Percentiles rank a stretch among this genome's conserved stretches.
Evolutionary conservation across 2,797 vertebrate genomes (phyloP).

Genomic region (Microctenopoma steveboyesi): DNA sequence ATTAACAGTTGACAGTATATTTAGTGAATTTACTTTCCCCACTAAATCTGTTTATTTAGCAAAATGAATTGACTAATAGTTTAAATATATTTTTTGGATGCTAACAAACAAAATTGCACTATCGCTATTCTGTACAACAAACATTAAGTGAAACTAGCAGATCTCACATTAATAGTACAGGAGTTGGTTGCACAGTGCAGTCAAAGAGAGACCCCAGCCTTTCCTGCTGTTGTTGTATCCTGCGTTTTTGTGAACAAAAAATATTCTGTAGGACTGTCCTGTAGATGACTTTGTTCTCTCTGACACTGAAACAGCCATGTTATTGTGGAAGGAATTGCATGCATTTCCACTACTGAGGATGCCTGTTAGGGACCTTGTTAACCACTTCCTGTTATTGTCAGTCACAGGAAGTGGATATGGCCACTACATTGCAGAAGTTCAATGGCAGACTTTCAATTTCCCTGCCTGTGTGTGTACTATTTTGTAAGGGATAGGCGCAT

Average conservation of each 20-base stretch:
- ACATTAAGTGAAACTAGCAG: too few species aligned
- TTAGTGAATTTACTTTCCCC: background rate
- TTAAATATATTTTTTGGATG: background rate
- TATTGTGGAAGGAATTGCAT: constrained; percentile 60
- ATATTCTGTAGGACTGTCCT: constrained; percentile 23
- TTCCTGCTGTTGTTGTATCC: constrained; percentile 58
- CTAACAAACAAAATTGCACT: background rate
- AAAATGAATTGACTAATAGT: background rate
- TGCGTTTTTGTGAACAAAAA: constrained; percentile 34
- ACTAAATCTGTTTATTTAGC: background rate
- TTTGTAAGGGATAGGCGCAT: constrained; percentile 22
- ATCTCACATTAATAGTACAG: background rate
- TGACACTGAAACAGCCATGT: constrained; percentile 33
- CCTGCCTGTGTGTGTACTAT: constrained; percentile 36
- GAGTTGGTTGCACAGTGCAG: constrained; percentile 3
- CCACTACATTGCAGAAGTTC: constrained; percentile 73
- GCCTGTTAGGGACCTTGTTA: constrained; percentile 72
- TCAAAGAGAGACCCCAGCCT: constrained; percentile 44
- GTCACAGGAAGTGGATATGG: constrained; percentile 77
- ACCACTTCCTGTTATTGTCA: constrained; percentile 86
- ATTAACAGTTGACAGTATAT: background rate
- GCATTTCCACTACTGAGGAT: constrained; percentile 62
- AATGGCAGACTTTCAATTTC: constrained; percentile 72
- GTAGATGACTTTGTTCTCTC: constrained; percentile 22
- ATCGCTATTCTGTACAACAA: background rate